These are phyloP conservation scores for Lordiphosa andalusiaca DNA, from an alignment of 2,888 invertebrate genomes.

Conservation along the genomic window DNA sequence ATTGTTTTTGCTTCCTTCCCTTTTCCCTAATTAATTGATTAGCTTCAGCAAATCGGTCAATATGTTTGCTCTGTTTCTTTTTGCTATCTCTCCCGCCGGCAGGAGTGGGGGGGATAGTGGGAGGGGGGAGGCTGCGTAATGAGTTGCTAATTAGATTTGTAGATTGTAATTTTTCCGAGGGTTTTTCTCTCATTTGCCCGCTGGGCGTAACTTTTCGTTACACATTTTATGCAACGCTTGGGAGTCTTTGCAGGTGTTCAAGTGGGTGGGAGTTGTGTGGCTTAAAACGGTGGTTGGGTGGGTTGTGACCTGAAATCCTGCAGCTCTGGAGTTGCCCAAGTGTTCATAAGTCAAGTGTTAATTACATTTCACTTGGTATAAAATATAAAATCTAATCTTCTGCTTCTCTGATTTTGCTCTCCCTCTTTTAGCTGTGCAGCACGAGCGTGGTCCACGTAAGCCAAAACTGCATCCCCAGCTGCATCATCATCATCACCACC, in stretches of 20 bases:
- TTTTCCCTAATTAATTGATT: conserved; percentile 78
- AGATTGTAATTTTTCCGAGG: conserved; percentile 39
- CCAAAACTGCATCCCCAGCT: conserved; percentile 87
- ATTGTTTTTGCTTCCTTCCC: conserved; percentile 54
- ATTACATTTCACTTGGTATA: conserved; percentile 29
- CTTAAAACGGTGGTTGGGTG: background rate
- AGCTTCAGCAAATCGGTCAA: conserved; percentile 79
- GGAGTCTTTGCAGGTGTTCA: conserved; percentile 29
- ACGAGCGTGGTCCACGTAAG: conserved; percentile 96
- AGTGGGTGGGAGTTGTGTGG: background rate
- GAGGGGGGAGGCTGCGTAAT: conserved; percentile 55
- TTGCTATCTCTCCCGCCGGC: conserved; percentile 43
- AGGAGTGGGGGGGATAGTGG: too few relatives aligned
- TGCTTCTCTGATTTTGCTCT: too few relatives aligned
- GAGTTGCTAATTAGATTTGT: conserved; percentile 78
- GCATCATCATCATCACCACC: conserved; percentile 77
- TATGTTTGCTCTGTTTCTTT: conserved; percentile 58
- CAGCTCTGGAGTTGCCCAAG: conserved; percentile 16
- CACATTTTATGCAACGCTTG: conserved; percentile 23
- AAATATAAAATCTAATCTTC: background rate
- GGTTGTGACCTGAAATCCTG: conserved; percentile 4
- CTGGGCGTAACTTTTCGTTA: conserved; percentile 35
- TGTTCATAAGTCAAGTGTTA: conserved; percentile 34
- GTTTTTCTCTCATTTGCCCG: conserved; percentile 12
- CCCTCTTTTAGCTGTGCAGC: conserved; percentile 91